Percentiles rank a stretch among this genome's conserved stretches.
These are phyloP conservation scores for Lucifuga dentata DNA, from an alignment of 2,113 vertebrate species.

Conservation along the genomic window DNA sequence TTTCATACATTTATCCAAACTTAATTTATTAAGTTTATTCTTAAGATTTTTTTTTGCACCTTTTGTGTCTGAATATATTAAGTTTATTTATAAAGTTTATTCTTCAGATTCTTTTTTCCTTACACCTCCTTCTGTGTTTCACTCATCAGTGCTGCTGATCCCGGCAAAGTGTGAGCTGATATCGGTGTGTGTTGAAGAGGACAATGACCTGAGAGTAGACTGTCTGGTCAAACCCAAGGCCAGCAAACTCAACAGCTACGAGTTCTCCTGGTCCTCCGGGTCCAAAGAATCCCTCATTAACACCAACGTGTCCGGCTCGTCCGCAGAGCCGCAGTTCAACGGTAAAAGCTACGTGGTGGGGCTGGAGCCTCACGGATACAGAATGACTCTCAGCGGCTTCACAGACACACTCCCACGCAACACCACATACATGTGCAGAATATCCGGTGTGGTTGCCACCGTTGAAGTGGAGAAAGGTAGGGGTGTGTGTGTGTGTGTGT, in stretches of 20 bases:
- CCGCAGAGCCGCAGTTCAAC: conserved; percentile 62
- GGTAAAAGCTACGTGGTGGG: conserved; percentile 69
- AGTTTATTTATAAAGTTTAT: too few species aligned
- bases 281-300: conserved; percentile 73
- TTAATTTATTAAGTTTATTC: too few species aligned
- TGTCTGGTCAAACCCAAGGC: conserved; percentile 64
- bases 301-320: conserved; percentile 79
- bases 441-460: conserved; percentile 44
- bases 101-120: conserved; percentile 3
- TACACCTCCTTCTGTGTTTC: neutral
- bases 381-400: conserved; percentile 69
- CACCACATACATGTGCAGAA: conserved; percentile 82
- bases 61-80: too few species aligned
- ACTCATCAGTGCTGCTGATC: conserved; percentile 67
- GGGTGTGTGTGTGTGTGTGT: neutral
- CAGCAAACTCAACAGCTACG: conserved; percentile 70
- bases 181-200: conserved; percentile 77
- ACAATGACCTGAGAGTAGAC: conserved; percentile 80
- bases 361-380: conserved; percentile 70
- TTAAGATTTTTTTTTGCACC: too few species aligned
- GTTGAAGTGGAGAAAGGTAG: conserved; percentile 72
- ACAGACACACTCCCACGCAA: conserved; percentile 64
- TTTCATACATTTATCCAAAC: too few species aligned
- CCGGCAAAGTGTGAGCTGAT: conserved; percentile 64
- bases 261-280: conserved; percentile 81